Evolutionary conservation across 2,888 invertebrate genomes (phyloP), one percentile per base, ranked within the genome.

Genomic region (Dicyrtoma fusca): DNA sequence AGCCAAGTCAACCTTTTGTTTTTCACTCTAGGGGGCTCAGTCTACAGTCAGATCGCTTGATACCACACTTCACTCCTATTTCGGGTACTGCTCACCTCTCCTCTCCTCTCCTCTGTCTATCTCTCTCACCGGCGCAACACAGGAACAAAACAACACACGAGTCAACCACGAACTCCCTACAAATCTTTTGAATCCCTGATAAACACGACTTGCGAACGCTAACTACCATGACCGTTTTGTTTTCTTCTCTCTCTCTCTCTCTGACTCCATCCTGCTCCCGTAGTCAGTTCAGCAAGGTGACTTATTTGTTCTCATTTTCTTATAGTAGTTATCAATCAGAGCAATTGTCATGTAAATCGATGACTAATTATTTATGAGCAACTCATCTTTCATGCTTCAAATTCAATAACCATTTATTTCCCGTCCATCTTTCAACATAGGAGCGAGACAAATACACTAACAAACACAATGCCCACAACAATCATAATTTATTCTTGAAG

Each of bases 1-100:
- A 34, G 73, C 73, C 73, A 75, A 73, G 69, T 57, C 42, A 34
- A 61, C 45, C 74, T 71, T 74, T 74, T 76, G 74, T 76, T 72
- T 74, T 53, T 64, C 72, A 25, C 72, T 42, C 42, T 73, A 73
- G 74, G 74, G 66, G 75, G 75, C 68, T 75, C 45, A 75, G 75
- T 73, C 72, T 49, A 75, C 75, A 72, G 8, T 34, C 49, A 72
- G 70, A 70, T 68, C 68, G 13, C 17, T 68, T 68, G 68, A 68
- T 68, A 34, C 34, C 8, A 57, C 8, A 57, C 44, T 68, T 68
- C 68, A 68, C 47, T 68, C 68, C 68, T 66, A 66, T 66, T 59
- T 57, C 68, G 57, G 45, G 21, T 42, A n/a, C 47, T 45, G 17
- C 25, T 61, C 34, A 34, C 25, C 45, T 65, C 17, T 47, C 19